These are phyloP conservation scores for Plutella xylostella DNA, from an alignment of 2,888 invertebrate species.

Conservation along the genomic window DNA sequence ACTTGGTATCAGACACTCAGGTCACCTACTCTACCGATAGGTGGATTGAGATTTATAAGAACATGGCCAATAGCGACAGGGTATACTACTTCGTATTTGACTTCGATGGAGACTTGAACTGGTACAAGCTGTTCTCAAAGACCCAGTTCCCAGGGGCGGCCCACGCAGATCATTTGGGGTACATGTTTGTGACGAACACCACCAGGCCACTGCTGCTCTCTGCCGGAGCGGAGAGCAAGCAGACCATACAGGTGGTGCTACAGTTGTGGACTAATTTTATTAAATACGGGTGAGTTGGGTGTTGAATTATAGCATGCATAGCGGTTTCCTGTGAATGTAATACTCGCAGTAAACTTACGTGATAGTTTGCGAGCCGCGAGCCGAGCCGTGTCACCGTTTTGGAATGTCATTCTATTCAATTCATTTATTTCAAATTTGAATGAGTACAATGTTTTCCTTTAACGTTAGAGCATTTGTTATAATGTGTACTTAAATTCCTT, in stretches of 20 bases:
- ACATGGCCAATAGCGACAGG: constrained; percentile 9
- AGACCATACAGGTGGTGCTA: constrained; percentile 17
- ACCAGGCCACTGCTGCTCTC: constrained; percentile 14
- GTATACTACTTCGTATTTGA: constrained; percentile 21
- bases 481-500: too few relatives aligned
- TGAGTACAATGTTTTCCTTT: too few relatives aligned
- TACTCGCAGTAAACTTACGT: not conserved
- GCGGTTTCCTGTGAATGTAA: constrained; percentile 4
- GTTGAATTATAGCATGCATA: not conserved
- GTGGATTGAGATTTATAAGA: constrained; percentile 17
- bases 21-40: constrained; percentile 17
- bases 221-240: constrained; percentile 15
- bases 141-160: constrained; percentile 15
- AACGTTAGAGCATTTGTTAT: too few relatives aligned
- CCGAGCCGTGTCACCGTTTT: not conserved
- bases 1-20: constrained; percentile 22
- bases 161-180: constrained; percentile 21
- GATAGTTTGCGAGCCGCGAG: constrained; percentile 4
- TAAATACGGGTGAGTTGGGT: constrained; percentile 22
- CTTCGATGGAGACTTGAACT: constrained; percentile 20
- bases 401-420: not conserved
- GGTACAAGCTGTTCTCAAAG: constrained; percentile 12
- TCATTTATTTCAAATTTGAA: too few relatives aligned
- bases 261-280: constrained; percentile 22
- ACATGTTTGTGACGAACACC: constrained; percentile 19